phyloP scores from a whole-genome alignment of 92 coral and sea anemone species.

The Scolanthus callimorphus region DNA sequence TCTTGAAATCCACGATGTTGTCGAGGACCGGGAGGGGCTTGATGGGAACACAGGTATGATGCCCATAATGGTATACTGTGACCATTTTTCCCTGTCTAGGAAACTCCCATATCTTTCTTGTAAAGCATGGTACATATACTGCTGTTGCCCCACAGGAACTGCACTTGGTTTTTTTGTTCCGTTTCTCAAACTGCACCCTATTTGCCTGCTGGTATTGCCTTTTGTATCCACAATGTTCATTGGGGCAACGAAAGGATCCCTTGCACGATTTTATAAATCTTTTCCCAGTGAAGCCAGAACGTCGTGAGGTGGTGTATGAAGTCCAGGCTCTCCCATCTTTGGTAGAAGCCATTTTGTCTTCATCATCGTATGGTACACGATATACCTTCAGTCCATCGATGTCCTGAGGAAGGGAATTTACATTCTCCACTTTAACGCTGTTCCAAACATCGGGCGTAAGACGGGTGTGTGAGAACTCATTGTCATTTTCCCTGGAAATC shows the following conservation, averaged over 20 bases:
- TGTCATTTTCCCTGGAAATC: no score
- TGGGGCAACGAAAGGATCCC: conserved; percentile 46
- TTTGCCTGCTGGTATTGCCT: conserved; percentile 33
- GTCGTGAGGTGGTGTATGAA: conserved; percentile 28
- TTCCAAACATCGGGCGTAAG: conserved; percentile 44
- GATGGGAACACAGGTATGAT: conserved; percentile 35
- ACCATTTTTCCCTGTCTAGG: conserved; percentile 32
- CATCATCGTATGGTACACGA: conserved; percentile 10
- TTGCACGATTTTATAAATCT: conserved; percentile 32
- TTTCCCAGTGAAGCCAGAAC: conserved; percentile 26
- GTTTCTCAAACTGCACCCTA: conserved; percentile 52
- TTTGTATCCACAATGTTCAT: conserved; percentile 34
- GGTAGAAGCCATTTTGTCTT: conserved; percentile 28
- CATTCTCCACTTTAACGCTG: conserved; percentile 27
- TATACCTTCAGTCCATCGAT: conserved; percentile 29
- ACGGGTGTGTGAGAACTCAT: no score
- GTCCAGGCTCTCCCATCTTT: conserved; percentile 39
- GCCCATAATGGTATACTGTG: conserved; percentile 53
- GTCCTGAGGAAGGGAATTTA: conserved; percentile 40
- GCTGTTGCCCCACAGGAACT: conserved; percentile 45
- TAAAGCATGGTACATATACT: conserved; percentile 29
- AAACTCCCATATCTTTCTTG: conserved; percentile 56
- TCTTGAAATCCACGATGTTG: conserved; percentile 22
- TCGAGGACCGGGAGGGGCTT: conserved; percentile 12
- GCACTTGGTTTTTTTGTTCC: conserved; percentile 15